Conservation (phyloP, 2,888 invertebrate genomes). For the Leucania comma region DNA sequence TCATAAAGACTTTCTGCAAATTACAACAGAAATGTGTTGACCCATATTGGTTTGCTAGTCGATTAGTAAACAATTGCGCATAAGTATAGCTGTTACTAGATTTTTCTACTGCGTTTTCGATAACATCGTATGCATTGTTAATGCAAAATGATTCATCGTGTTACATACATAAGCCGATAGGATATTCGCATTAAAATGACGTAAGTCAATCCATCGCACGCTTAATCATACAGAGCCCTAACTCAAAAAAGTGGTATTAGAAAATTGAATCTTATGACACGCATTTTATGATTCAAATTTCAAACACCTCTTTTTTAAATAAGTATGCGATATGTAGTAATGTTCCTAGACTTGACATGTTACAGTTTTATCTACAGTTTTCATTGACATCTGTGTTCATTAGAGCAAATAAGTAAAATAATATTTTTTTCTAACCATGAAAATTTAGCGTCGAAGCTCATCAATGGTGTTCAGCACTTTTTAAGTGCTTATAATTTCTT, state of each 20-base stretch:
- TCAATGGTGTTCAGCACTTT: background rate
- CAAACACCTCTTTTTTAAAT: no score
- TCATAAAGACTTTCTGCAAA: background rate
- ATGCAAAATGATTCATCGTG: conserved; percentile 31
- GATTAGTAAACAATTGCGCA: conserved; percentile 11
- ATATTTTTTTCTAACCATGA: background rate
- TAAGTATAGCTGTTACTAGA: background rate
- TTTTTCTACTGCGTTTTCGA: conserved; percentile 11
- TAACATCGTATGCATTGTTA: conserved; percentile 14
- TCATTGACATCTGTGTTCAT: background rate
- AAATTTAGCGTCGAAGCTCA: background rate
- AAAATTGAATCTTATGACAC: no score
- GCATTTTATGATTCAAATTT: no score
- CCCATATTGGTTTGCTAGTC: background rate
- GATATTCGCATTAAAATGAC: conserved; percentile 16
- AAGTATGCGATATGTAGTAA: no score
- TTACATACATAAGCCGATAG: conserved; percentile 26
- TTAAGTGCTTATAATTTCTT: background rate
- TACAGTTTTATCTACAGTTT: background rate
- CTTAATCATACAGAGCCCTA: no score
- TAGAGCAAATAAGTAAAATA: background rate
- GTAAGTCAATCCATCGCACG: background rate
- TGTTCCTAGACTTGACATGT: background rate
- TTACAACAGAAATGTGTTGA: background rate
- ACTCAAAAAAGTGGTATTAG: no score